Base-by-base conservation (phyloP, 2,888 invertebrate species). In the Drosophila anomelani region DNA sequence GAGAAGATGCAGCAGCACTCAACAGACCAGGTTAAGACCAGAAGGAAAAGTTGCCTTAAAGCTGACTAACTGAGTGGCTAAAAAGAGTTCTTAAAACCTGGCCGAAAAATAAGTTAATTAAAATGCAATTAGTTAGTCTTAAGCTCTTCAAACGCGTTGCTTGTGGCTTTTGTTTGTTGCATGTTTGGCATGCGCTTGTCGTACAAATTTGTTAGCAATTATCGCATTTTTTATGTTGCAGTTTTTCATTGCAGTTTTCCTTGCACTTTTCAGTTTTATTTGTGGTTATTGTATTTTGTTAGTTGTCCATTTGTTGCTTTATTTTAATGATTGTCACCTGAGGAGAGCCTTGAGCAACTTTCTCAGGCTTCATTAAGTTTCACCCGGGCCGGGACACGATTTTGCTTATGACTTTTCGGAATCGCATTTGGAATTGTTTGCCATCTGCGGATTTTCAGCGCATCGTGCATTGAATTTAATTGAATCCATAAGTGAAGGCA, bases 331-430 rank as follows among this genome's bases (percentile, higher is more conserved):
- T 88, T 85, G 87, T 86, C 86, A 89, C 89, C 85, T 75, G 70
- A 73, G 79, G 15, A 51, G 51, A 51, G 32, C 76, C 55, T 63
- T 53, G 41, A 10, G 60, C 81, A 88, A 85, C 85, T 85, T 85
- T 85, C 85, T 85, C 90, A 85, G 80, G 87, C 89, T 85, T 88
- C 87, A 88, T 85, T 85, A 85, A 85, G 90, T 85, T 85, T 85
- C 85, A 83, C 90, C 84, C 87, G 69, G 51, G 55, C 57, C 70
- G 73, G 64, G 67, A 73, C 88, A 84, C 86, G 83, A 88, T 88
- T 88, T 87, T 85, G 88, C 88, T 89, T 89, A 83, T 89, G 88
- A 85, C 83, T 72, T 69, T 68, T 73, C 68, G 80, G 82, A 81
- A 87, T 89, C 77, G 85, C 79, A 76, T 88, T 88, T 81, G 80